Evolutionary conservation across 1,140 invertebrate species (phyloP), one percentile per base, ranked within the genome.

Genomic region (Drosophila tristis): DNA sequence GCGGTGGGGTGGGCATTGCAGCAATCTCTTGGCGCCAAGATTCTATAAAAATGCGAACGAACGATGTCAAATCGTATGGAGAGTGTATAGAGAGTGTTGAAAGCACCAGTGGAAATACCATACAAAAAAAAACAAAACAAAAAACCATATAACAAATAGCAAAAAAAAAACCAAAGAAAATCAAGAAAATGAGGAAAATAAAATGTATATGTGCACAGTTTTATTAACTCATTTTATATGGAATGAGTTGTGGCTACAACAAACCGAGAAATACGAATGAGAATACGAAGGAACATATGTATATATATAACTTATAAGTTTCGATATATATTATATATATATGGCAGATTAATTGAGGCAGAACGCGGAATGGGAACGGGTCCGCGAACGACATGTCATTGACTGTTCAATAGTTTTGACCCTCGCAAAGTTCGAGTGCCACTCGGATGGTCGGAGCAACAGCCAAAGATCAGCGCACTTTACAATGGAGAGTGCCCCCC

Each of bases 341-440:
- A 74, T 85, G 64, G 80, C 74, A 51, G 57, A 77, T 85, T 85
- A 85, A 85, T 85, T 85, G 76, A 76, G 66, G 42, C 66, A 55
- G 73, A 59, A 55, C 43, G 26, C 66, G 49, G 74, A 59, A 55
- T 43, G 47, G 39, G 8, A 26, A 31, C 6, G 54, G 20, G 5
- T 15, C 29, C 44, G 59, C 72, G 47, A 42, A 57, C 48, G 60
- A 64, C 59, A 80, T 87, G 82, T 78, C 84, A 87, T 87, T 87
- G 82, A 87, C 82, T 89, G 82, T 45, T 76, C 75, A 79, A 87
- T 87, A 89, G 82, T 87, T 87, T 72, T 87, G 82, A 87, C 82
- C 82, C 82, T 87, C 82, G 71, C 74, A 82, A 89, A 87, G 82
- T 87, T 87, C 82, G 82, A 82, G 61, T 82, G 66, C 66, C 66